Base-by-base conservation (phyloP, 2,888 invertebrate genomes). In the Thymelicus acteon region DNA sequence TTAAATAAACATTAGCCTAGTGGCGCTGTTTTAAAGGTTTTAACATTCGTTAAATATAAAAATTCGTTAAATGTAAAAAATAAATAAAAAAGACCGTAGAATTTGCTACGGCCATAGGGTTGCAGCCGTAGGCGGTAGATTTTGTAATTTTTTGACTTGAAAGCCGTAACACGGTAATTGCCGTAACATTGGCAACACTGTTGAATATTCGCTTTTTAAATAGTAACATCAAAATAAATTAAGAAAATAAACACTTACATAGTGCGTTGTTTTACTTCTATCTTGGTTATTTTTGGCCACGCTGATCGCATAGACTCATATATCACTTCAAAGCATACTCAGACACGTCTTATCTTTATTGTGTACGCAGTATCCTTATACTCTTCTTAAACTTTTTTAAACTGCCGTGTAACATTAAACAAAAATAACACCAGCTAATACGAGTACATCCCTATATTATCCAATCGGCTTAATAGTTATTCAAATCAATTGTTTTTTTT, bases 281-380 rank as follows among this genome's bases (percentile, higher is more conserved):
- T 76, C 76, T 77, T 73, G 75, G 80, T 80, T 89, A 90, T 87
- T 89, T 86, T 82, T 77, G 83, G 79, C 78, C 77, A 72, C 79
- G 81, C 79, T 81, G 84, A 83, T 86, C 82, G 85, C 82, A 77
- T 82, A 81, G 82, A 83, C 83, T 85, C 83, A 78, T 82, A 81
- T 83, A 84, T 87, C 86, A 86, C 85, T 86, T 85, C 82, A 84
- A 86, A 88, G 82, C 80, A 77, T 79, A 83, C 80, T 81, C 83
- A 78, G 80, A 82, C 85, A 86, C 77, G 75, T 82, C 86, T 90
- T 92, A 91, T 92, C 89, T 87, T 81, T 84, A 85, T 82, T 84
- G 61, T 72, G 62, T 61, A 64, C 52, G 47, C 58, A 48, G 31
- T 57, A 66, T 12, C 31, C 47, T 54, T 37, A 52, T 57, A 48